These are phyloP conservation scores for Troilus luridus DNA, from an alignment of 2,888 invertebrate genomes.

Conservation along the genomic window DNA sequence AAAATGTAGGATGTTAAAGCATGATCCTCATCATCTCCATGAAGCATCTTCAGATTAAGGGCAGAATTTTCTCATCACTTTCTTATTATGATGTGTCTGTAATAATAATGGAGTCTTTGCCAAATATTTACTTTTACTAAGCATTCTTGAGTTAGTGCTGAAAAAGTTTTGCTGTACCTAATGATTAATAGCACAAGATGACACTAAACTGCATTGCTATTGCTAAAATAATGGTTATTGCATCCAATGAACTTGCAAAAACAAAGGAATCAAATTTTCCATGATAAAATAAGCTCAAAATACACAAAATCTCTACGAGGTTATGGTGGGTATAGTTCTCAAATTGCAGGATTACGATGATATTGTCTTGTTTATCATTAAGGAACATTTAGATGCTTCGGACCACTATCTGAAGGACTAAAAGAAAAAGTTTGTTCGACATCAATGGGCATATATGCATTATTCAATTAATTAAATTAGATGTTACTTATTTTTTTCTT, in stretches of 20 bases:
- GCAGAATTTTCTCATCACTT: constrained; percentile 46
- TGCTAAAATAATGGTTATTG: constrained; percentile 2
- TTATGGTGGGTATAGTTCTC: not conserved
- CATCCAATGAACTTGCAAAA: constrained; percentile 34
- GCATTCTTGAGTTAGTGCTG: constrained; percentile 31
- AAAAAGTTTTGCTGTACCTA: constrained; percentile 16
- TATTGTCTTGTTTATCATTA: not conserved
- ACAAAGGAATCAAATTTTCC: not conserved
- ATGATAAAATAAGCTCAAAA: constrained; percentile 23
- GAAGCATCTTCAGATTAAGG: constrained; percentile 40
- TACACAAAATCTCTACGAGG: constrained; percentile 27
- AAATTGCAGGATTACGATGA: not conserved
- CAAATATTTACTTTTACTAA: constrained; percentile 33
- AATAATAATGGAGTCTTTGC: constrained; percentile 49
- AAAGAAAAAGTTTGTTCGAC: not conserved
- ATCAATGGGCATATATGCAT: not conserved
- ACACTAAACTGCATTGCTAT: constrained; percentile 44
- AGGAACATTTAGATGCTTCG: not conserved
- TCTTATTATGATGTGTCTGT: constrained; percentile 49
- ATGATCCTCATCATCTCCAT: constrained; percentile 41
- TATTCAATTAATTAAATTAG: not conserved
- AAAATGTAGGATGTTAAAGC: constrained; percentile 46
- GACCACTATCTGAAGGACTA: not conserved
- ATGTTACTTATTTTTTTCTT: not conserved
- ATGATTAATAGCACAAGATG: constrained; percentile 38